Percentiles rank a stretch among this genome's conserved stretches.
Conservation (phyloP, 1,140 invertebrate genomes). For the Ladona fulva region DNA sequence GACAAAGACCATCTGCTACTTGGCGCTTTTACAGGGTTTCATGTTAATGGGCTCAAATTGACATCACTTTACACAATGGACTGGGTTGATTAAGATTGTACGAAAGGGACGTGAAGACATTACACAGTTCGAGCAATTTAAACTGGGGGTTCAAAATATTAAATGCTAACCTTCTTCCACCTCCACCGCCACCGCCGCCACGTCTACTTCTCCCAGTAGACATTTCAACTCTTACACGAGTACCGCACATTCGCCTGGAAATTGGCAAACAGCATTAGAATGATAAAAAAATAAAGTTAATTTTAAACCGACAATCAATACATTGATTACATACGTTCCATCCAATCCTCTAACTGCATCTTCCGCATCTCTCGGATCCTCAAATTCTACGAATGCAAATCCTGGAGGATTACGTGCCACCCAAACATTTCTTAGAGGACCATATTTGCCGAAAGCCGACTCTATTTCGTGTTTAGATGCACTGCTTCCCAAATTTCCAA, state of each 20-base stretch:
- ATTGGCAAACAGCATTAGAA: constrained; percentile 21
- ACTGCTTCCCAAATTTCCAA: constrained; percentile 90
- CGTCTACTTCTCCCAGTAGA: constrained; percentile 72
- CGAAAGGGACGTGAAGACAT: not conserved
- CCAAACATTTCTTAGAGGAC: constrained; percentile 92
- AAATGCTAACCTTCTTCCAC: constrained; percentile 21
- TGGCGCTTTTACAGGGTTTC: not conserved
- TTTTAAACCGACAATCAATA: constrained; percentile 13
- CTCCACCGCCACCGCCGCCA: constrained; percentile 49
- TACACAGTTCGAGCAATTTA: not conserved
- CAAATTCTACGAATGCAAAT: constrained; percentile 97
- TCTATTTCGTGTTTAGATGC: constrained; percentile 88
- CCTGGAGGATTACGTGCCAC: constrained; percentile 89
- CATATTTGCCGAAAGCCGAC: constrained; percentile 88
- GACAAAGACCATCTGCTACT: not conserved
- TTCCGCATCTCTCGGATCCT: constrained; percentile 93
- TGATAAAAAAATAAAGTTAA: constrained; percentile 9
- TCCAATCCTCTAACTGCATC: constrained; percentile 92
- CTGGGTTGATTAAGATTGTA: not conserved
- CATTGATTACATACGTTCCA: constrained; percentile 67
- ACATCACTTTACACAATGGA: not conserved
- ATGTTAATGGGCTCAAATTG: constrained; percentile 5
- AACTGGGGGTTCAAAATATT: not conserved
- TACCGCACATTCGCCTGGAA: constrained; percentile 68
- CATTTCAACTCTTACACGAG: constrained; percentile 77